phyloP scores from a whole-genome alignment of 2,888 invertebrate genomes.

The Anthrax anthrax region DNA sequence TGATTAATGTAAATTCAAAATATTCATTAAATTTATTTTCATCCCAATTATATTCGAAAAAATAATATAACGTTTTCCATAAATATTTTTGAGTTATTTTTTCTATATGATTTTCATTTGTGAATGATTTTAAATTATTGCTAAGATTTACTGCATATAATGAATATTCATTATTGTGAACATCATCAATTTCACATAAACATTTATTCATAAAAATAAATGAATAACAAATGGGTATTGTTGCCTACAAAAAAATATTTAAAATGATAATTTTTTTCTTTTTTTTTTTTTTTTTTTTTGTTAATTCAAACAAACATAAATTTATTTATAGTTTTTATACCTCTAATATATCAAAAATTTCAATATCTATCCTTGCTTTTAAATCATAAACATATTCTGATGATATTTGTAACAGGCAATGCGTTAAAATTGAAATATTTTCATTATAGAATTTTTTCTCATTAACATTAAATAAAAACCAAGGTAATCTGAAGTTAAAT shows the following conservation, averaged over 20 bases:
- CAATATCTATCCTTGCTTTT: neutral
- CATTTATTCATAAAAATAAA: neutral
- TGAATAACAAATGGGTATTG: neutral
- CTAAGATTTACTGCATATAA: neutral
- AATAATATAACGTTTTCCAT: conserved; percentile 3
- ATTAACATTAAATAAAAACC: neutral
- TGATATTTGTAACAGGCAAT: neutral
- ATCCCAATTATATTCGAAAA: conserved; percentile 2
- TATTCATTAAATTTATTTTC: conserved; percentile 1
- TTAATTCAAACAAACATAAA: too few relatives aligned
- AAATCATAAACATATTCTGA: neutral
- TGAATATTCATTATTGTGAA: neutral
- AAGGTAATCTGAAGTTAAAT: neutral
- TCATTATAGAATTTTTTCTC: neutral
- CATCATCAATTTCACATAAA: neutral
- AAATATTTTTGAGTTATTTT: neutral
- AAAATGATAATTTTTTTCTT: too few relatives aligned
- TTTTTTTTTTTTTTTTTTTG: neutral
- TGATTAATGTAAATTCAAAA: neutral
- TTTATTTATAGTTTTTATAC: too few relatives aligned
- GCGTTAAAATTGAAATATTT: neutral
- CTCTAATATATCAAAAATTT: neutral
- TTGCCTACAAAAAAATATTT: neutral
- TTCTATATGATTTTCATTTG: neutral
- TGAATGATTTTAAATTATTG: neutral